A percentile compares a stretch with the other conserved stretches of the same genome.
Evolutionary conservation across 2,797 vertebrate species (phyloP).

Genomic region (Girardinus metallicus): DNA sequence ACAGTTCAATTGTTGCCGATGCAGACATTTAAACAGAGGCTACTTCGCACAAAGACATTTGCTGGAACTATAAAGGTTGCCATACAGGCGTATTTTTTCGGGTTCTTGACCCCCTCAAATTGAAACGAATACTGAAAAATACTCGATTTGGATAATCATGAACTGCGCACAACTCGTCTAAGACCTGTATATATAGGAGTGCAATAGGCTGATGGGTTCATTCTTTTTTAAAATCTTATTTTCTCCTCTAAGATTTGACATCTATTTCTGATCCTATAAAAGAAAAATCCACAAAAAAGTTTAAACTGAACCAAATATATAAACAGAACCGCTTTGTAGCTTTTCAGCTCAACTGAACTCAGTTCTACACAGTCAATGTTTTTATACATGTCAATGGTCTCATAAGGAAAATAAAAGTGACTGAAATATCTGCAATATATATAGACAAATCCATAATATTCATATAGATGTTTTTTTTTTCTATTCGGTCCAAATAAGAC

Average conservation of each 20-base stretch:
- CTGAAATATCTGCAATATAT: slow-evolving; percentile 82
- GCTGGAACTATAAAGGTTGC: slow-evolving; percentile 80
- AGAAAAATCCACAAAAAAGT: slow-evolving; percentile 75
- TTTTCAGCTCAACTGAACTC: slow-evolving; percentile 76
- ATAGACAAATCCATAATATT: slow-evolving; percentile 84
- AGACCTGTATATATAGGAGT: slow-evolving; percentile 73
- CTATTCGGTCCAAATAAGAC: slow-evolving; percentile 82
- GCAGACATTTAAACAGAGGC: slow-evolving; percentile 83
- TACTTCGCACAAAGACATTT: slow-evolving; percentile 83
- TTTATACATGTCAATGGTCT: slow-evolving; percentile 79
- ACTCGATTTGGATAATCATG: slow-evolving; percentile 73
- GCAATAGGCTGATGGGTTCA: slow-evolving; percentile 74
- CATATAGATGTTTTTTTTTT: slow-evolving; percentile 81
- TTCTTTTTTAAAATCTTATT: slow-evolving; percentile 35
- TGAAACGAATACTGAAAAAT: slow-evolving; percentile 69
- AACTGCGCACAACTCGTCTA: slow-evolving; percentile 68
- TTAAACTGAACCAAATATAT: slow-evolving; percentile 74
- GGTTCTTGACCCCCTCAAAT: slow-evolving; percentile 63
- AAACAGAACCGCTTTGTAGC: slow-evolving; percentile 74
- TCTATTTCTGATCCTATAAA: slow-evolving; percentile 79
- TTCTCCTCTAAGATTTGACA: slow-evolving; percentile 72
- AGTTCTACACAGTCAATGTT: slow-evolving; percentile 67
- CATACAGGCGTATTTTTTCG: slow-evolving; percentile 71
- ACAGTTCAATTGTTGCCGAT: slow-evolving; percentile 84
- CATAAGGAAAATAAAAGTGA: slow-evolving; percentile 78